Evolutionary conservation across 2,797 vertebrate genomes (phyloP).

Genomic region (Aselliscus stoliczkanus): DNA sequence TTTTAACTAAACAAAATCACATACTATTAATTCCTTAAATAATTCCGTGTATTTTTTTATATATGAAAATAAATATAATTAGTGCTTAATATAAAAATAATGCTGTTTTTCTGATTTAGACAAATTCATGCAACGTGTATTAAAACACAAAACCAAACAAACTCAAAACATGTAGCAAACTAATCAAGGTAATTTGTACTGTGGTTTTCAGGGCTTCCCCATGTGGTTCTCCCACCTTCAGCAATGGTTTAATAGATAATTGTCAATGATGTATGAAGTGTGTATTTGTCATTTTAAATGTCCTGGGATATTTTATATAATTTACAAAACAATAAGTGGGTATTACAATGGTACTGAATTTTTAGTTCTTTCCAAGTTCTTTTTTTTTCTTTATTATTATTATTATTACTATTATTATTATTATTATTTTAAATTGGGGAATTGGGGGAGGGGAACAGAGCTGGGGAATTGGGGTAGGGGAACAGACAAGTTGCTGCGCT

Average conservation of each 20-base stretch:
- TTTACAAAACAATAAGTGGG: neutral
- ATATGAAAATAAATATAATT: neutral
- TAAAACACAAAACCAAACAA: neutral
- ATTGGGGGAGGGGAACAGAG: too few relatives aligned
- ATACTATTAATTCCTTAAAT: neutral
- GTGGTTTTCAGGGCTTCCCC: neutral
- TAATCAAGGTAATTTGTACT: conserved; percentile 29
- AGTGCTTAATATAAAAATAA: neutral
- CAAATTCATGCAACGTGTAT: neutral
- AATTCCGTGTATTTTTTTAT: neutral
- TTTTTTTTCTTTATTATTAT: too few relatives aligned
- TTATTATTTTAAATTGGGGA: too few relatives aligned
- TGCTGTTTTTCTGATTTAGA: neutral
- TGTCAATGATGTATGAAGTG: conserved; percentile 47
- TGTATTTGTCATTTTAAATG: neutral
- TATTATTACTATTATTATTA: too few relatives aligned
- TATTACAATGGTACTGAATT: neutral
- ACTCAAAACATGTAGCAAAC: neutral
- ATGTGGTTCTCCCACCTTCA: conserved; percentile 55
- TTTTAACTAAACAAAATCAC: neutral
- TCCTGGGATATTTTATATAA: neutral
- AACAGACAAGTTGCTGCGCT: too few relatives aligned
- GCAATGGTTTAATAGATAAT: conserved; percentile 47
- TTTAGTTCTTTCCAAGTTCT: neutral
- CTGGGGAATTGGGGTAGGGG: too few relatives aligned